A percentile compares a stretch with the other conserved stretches of the same genome.
Conservation (phyloP, 2,797 vertebrate genomes). For the Catamblyrhynchus diadema region DNA sequence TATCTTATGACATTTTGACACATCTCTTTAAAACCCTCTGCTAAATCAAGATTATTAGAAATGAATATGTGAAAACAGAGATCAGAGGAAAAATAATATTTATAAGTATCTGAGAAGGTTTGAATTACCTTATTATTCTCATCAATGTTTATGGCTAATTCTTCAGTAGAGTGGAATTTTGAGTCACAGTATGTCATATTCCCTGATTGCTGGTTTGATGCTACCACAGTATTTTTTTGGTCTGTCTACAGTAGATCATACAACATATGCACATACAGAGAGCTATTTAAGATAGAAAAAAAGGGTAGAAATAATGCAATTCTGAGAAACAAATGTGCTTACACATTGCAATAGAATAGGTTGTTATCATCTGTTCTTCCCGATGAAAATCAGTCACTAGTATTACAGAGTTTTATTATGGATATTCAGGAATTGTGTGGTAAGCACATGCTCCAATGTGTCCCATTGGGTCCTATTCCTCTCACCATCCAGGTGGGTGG, state of each 20-base stretch:
- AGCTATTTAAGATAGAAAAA: neutral
- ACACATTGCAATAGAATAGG: neutral
- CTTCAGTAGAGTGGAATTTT: neutral
- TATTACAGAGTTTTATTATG: neutral
- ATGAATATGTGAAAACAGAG: neutral
- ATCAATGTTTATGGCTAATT: neutral
- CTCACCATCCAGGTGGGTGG: neutral
- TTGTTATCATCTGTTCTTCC: neutral
- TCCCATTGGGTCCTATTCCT: neutral
- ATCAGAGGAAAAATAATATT: neutral
- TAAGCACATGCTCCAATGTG: neutral
- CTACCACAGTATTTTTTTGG: neutral
- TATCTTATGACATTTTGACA: conserved; percentile 15
- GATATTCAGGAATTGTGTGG: neutral
- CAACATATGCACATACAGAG: rapidly evolving
- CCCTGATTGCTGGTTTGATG: neutral
- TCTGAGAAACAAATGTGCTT: neutral
- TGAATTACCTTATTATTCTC: neutral
- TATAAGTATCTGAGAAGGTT: neutral
- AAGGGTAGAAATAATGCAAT: neutral
- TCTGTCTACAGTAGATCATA: neutral
- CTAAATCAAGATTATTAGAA: neutral
- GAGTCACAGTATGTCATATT: neutral
- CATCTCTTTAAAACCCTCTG: neutral
- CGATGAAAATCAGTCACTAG: neutral